Percentiles rank a stretch among this genome's conserved stretches.
phyloP scores from a whole-genome alignment of 1,140 invertebrate species.

The Heliothis virescens region DNA sequence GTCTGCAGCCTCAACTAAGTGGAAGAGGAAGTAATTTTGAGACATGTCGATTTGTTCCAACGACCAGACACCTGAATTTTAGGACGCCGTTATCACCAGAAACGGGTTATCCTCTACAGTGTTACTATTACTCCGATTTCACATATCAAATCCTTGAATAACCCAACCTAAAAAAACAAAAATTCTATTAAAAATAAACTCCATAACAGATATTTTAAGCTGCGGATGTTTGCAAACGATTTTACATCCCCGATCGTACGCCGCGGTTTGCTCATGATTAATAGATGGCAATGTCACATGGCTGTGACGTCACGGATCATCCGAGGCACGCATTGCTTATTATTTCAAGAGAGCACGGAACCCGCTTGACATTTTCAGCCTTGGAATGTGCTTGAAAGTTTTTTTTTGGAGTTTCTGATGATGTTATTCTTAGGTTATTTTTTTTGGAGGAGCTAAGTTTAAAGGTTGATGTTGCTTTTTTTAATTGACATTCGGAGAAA shows the following conservation, averaged over 20 bases:
- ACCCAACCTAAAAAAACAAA: not conserved
- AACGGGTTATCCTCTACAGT: too few relatives aligned
- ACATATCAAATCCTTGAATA: not conserved
- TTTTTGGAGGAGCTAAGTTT: too few relatives aligned
- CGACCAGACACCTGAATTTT: too few relatives aligned
- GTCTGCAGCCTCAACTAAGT: too few relatives aligned
- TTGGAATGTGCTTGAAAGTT: conserved; percentile 13
- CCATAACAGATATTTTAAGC: conserved; percentile 24
- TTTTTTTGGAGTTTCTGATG: conserved; percentile 9
- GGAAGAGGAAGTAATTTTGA: too few relatives aligned
- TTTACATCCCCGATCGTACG: conserved; percentile 34
- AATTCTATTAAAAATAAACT: conserved; percentile 18
- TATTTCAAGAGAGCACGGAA: conserved; percentile 58
- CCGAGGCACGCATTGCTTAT: conserved; percentile 51
- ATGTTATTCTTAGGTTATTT: not conserved
- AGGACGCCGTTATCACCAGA: too few relatives aligned
- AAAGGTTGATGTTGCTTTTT: too few relatives aligned
- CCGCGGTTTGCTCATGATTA: conserved; percentile 65
- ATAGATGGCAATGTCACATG: conserved; percentile 70
- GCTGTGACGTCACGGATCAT: conserved; percentile 57
- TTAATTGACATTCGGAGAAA: too few relatives aligned
- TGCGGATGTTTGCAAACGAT: conserved; percentile 35
- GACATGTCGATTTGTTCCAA: too few relatives aligned
- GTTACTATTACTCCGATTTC: too few relatives aligned
- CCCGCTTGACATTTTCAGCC: conserved; percentile 9